Evolutionary conservation across 1,140 invertebrate genomes (phyloP), one percentile per base, ranked within the genome.

Genomic region (Philotrypesis tridentata): DNA sequence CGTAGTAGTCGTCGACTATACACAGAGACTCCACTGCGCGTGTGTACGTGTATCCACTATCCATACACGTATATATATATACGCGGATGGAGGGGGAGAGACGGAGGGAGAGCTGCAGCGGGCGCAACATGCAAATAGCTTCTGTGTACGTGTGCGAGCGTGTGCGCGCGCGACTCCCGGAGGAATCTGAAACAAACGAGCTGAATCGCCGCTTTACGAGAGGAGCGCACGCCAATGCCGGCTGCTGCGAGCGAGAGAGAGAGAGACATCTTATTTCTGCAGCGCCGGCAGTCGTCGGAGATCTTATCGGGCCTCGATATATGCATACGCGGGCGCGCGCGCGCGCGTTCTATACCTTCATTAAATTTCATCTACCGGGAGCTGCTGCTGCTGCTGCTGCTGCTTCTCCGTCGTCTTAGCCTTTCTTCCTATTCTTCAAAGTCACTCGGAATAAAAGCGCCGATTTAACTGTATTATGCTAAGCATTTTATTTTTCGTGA

Each of bases 51-150:
- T n/a, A n/a, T n/a, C n/a, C n/a, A n/a, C n/a, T n/a, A 37, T 9
- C 33, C 33, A 37, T 9, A 37, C 33, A 37, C 33, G 9, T 9
- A 37, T 7, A 55, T 55, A 43, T 14, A 14, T 43, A 43, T 43
- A 17, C 2, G 37, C 6, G 0, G 21, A 21, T 0, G 23, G 23
- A 17, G 63, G 37, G 17, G 31, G n/a, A n/a, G n/a, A 17, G n/a
- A 9, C 14, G 8, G 61, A 27, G 31, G 11, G 33, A 0, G 68
- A 14, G 65, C 78, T 17, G 27, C 12, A 25, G 55, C 70, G 80
- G 82, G 84, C 82, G 77, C 84, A 82, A 80, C 83, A 84, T 84
- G 85, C 85, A 86, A 86, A 86, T 86, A 86, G 78, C 76, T 80
- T 81, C 60, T 23, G 33, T 37, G n/a, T 33, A 63, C 14, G 67